Evolutionary conservation across 35 echinoderm and acorn worm genomes (phyloP).

Genomic region (Ophioderma brevispina): DNA sequence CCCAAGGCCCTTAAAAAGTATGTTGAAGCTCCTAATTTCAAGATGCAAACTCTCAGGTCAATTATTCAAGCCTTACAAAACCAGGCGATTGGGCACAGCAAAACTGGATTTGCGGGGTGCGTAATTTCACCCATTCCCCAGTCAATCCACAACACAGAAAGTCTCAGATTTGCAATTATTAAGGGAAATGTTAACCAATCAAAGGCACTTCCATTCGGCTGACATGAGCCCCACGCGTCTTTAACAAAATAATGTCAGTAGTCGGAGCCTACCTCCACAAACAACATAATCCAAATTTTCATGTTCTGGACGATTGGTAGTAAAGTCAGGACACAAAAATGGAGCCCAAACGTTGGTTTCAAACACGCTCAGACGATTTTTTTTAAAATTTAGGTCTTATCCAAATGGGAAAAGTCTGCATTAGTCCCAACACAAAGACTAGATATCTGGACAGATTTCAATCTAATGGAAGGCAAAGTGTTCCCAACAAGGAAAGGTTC

Average conservation of each 20-base stretch:
- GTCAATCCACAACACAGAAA: background rate
- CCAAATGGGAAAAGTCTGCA: background rate
- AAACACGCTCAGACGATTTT: background rate
- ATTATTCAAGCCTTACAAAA: background rate
- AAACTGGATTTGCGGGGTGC: background rate
- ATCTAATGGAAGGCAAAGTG: background rate
- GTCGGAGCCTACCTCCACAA: background rate
- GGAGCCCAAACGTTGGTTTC: background rate
- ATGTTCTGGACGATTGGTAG: background rate
- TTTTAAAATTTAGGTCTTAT: background rate
- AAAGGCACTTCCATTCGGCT: background rate
- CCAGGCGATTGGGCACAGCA: background rate
- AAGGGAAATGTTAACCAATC: background rate
- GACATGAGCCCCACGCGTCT: background rate
- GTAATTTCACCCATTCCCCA: background rate
- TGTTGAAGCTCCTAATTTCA: background rate
- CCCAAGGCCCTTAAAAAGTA: background rate
- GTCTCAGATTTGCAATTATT: background rate
- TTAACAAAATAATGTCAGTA: background rate
- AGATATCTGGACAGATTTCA: background rate
- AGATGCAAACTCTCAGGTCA: background rate
- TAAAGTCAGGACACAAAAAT: background rate
- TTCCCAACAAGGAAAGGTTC: background rate
- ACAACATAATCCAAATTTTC: background rate
- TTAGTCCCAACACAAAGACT: background rate